Base-by-base conservation (phyloP, 2,888 invertebrate genomes). In the Dascillus cervinus region DNA sequence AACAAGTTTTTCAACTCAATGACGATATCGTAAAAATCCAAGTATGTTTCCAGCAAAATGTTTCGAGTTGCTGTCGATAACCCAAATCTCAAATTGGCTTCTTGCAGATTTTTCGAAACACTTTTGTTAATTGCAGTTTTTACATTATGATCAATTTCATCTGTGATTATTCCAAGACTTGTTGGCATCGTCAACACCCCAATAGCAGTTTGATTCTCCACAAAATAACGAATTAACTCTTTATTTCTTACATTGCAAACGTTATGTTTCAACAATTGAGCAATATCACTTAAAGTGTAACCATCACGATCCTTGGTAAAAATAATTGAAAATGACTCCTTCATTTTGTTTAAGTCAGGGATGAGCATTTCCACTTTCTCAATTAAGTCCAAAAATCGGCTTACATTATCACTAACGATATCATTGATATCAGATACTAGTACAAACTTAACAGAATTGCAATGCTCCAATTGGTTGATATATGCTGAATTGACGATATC, bases 391-490 rank as follows among this genome's bases (percentile, higher is more conserved):
- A 24, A 27, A 15, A 36, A 36, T 3, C 4, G 13, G 3, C 22
- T 13, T 2, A 36, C 11, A 10, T 36, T 36, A 27, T 36, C 35
- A 9, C 11, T 23, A 8, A 27, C 3, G 8, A 36, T 17, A 8
- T 36, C 35, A 9, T 27, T 31, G n/a, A 36, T 31, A 17, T 31
- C 31, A 3, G 10, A 15, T 19, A 36, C 15, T n/a, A 36, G 8
- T 4, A 31, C 35, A 17, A 36, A 30, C 4, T 14, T 27, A 10
- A 36, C 31, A 5, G 35, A 23, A 3, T n/a, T 19, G 9, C 28
- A 14, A 5, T 23, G 11, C 4, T 19, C 19, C 1, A 36, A 12
- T 12, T 36, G 31, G 23, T 36, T 36, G 4, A 31, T 22, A 5
- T 31, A 36, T 6, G 32, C 9, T 14, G 14, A 24, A 19, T 31